Base-by-base conservation (phyloP, 2,888 invertebrate species). In the Leptopilina syphax region DNA sequence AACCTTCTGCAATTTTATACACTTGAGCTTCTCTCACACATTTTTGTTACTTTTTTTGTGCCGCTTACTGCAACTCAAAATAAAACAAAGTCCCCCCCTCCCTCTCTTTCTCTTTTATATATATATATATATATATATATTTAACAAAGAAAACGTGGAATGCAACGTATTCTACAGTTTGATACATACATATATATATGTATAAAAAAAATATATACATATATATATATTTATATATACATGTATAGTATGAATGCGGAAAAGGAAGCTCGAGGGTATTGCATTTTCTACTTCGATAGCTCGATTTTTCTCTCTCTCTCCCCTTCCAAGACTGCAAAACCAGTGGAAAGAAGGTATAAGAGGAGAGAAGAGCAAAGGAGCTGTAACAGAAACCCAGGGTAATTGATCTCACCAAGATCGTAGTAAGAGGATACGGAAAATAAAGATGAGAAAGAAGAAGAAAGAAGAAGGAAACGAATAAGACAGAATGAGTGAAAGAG, bases 241-340 rank as follows among this genome's bases (percentile, higher is more conserved):
- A 10, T 50, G 12, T 50, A 50, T 50, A 50, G 50, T 50, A 44
- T 44, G 10, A 50, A 79, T 57, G 78, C 41, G 76, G 60, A 77
- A 67, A 41, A 44, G 50, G 76, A n/a, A 78, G 76, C 54, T 44
- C 68, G 44, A 76, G 57, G 80, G 81, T 84, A 85, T 86, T 86
- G 88, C 84, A 85, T 86, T 88, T 88, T 82, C 83, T 79, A 81
- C 84, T 63, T 85, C 82, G 81, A 82, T 79, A 82, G 57, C 73
- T 70, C 79, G 73, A 79, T 73, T 73, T 79, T 66, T n/a, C 54
- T 44, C 54, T 34, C 27, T 27, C 27, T 27, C 27, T 27, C 27
- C 34, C 4, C 34, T 47, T 47, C 9, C 50, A n/a, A 34, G 27
- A 24, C 41, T 34, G 57, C 73, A 73, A 50, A 73, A 73, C 73